phyloP scores from a whole-genome alignment of 2,888 invertebrate genomes.

The Taenaris catops region DNA sequence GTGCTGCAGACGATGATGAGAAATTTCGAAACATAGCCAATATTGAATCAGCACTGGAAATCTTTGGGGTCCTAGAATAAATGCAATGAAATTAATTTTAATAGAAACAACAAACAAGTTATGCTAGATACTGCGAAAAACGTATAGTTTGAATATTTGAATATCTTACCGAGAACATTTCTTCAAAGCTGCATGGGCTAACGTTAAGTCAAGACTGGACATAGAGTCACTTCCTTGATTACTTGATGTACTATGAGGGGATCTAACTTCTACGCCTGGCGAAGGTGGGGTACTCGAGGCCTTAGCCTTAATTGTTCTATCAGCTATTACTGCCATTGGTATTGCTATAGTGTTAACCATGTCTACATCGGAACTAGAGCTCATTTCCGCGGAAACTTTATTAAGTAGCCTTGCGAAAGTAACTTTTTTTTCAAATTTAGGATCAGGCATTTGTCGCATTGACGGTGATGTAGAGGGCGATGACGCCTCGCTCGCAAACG shows the following conservation, averaged over 20 bases:
- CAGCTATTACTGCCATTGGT: constrained; percentile 65
- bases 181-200: constrained; percentile 80
- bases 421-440: constrained; percentile 88
- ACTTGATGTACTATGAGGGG: constrained; percentile 85
- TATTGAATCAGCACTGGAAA: constrained; percentile 89
- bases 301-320: constrained; percentile 57
- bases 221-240: constrained; percentile 89
- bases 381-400: constrained; percentile 89
- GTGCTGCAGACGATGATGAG: constrained; percentile 83
- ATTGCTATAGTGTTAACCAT: constrained; percentile 74
- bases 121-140: not conserved
- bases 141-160: no score
- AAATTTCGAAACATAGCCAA: constrained; percentile 89
- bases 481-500: constrained; percentile 76
- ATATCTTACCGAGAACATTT: constrained; percentile 72
- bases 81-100: not conserved
- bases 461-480: constrained; percentile 76
- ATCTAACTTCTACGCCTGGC: constrained; percentile 81
- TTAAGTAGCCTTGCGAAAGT: constrained; percentile 87
- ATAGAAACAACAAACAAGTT: not conserved
- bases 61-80: constrained; percentile 77
- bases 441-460: constrained; percentile 80
- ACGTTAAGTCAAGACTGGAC: constrained; percentile 85
- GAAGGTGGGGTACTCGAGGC: constrained; percentile 82
- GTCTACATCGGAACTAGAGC: constrained; percentile 86